Conservation (phyloP, 2,888 invertebrate species). For the Lacanobia oleracea region DNA sequence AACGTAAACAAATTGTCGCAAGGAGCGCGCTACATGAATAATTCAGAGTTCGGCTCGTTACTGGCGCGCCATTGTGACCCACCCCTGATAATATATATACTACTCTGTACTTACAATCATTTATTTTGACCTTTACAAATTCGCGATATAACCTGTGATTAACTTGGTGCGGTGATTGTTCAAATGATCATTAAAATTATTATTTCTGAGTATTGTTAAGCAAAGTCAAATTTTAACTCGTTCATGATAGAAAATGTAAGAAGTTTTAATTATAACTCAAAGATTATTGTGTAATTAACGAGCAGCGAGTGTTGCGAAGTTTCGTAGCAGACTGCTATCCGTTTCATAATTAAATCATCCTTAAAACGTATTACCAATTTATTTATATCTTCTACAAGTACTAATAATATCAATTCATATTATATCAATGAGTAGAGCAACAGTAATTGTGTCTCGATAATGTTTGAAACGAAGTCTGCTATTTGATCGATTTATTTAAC, state of each 20-base stretch:
- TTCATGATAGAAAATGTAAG: neutral
- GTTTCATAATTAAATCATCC: neutral
- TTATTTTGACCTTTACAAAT: constrained; percentile 20
- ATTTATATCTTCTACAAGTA: neutral
- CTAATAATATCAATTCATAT: neutral
- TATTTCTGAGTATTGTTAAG: neutral
- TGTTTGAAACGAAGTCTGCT: neutral
- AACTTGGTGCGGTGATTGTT: neutral
- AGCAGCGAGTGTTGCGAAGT: constrained; percentile 10
- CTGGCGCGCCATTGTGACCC: constrained; percentile 7
- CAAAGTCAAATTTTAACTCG: neutral
- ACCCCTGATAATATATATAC: constrained; percentile 19
- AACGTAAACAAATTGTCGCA: constrained; percentile 34
- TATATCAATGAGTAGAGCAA: neutral
- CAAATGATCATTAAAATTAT: constrained; percentile 2
- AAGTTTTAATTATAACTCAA: neutral
- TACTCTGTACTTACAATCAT: constrained; percentile 39
- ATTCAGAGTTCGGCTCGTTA: constrained; percentile 48
- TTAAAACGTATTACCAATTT: neutral
- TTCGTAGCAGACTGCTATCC: neutral
- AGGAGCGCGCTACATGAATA: constrained; percentile 42
- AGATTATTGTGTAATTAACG: neutral
- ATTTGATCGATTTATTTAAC: too few species aligned
- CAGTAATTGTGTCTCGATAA: neutral
- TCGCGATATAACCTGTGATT: neutral